phyloP scores from a whole-genome alignment of 2,113 vertebrate genomes.

The Abramis brama region DNA sequence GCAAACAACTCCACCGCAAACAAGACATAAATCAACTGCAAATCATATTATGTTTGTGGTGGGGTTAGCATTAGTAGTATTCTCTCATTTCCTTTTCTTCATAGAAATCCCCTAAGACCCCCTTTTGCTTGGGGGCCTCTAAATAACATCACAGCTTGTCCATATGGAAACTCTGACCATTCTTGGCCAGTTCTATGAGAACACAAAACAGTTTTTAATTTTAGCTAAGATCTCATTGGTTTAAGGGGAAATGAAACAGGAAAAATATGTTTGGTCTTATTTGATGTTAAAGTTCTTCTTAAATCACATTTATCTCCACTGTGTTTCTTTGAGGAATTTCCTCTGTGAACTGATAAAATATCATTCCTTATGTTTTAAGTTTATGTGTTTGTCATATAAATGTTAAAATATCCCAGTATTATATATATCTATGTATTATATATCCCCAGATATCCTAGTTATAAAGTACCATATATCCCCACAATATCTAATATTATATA shows the following conservation, averaged over 20 bases:
- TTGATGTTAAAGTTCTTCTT: neutral
- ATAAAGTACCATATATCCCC: no score
- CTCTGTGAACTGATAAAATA: neutral
- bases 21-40: neutral
- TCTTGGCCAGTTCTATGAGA: neutral
- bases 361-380: neutral
- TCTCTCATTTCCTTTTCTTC: neutral
- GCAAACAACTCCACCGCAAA: slow-evolving; percentile 4
- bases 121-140: neutral
- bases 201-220: neutral
- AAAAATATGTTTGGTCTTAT: neutral
- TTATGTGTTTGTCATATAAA: neutral
- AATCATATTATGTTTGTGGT: neutral
- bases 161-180: slow-evolving; percentile 14
- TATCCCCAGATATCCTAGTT: neutral
- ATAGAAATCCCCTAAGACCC: neutral
- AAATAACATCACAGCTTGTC: neutral
- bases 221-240: neutral
- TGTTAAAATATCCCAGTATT: neutral
- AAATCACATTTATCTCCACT: neutral
- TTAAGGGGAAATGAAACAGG: neutral
- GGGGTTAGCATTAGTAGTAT: neutral
- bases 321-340: neutral
- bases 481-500: no score
- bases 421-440: neutral